phyloP scores from a whole-genome alignment of 1,140 invertebrate genomes.

The Penaeus japonicus region DNA sequence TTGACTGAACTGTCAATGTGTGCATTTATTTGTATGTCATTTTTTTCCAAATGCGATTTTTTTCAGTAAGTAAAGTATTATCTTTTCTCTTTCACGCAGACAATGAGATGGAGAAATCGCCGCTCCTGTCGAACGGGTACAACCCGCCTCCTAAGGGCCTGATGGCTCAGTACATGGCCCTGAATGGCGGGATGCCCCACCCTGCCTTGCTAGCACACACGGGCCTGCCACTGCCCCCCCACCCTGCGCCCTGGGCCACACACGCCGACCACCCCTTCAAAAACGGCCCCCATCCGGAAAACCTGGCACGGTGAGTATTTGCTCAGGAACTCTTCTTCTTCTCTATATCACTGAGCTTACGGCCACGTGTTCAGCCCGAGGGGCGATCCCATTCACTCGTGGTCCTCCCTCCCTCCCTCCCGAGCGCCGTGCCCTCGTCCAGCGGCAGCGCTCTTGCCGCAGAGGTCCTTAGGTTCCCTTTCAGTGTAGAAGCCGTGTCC shows the following conservation, averaged over 20 bases:
- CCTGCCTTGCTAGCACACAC: slow-evolving; percentile 57
- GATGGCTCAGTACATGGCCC: slow-evolving; percentile 59
- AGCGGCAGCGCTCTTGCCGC: too few relatives aligned
- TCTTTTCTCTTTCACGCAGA: slow-evolving; percentile 68
- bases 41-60: not conserved
- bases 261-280: slow-evolving; percentile 56
- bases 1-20: too few relatives aligned
- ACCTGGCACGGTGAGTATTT: slow-evolving; percentile 42
- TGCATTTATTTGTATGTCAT: not conserved
- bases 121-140: slow-evolving; percentile 90
- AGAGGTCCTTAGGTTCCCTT: too few relatives aligned
- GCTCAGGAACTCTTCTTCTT: not conserved
- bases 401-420: too few relatives aligned
- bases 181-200: slow-evolving; percentile 59
- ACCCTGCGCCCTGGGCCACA: slow-evolving; percentile 54
- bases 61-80: not conserved
- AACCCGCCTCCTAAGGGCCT: slow-evolving; percentile 71
- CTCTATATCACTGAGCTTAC: too few relatives aligned
- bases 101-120: slow-evolving; percentile 87
- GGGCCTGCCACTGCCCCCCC: slow-evolving; percentile 55
- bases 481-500: too few relatives aligned
- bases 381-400: too few relatives aligned
- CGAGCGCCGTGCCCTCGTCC: too few relatives aligned
- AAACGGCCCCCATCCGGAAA: slow-evolving; percentile 43
- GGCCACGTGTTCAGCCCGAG: too few relatives aligned